These are phyloP conservation scores for Lochmaea capreae DNA, from an alignment of 2,888 invertebrate species.

Conservation along the genomic window DNA sequence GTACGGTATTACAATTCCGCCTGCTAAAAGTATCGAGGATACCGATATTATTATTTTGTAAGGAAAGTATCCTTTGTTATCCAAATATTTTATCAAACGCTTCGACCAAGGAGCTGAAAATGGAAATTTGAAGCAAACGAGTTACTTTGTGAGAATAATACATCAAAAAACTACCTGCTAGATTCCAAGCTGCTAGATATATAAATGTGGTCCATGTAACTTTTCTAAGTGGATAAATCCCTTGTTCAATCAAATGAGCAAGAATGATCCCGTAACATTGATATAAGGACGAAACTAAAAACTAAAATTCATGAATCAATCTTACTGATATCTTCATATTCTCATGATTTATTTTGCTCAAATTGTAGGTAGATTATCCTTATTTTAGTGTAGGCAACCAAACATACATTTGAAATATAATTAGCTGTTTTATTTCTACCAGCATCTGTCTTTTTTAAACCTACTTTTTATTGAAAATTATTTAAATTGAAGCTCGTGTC, in stretches of 20 bases:
- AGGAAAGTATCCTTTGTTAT: slow-evolving; percentile 41
- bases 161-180: slow-evolving; percentile 45
- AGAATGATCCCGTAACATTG: slow-evolving; percentile 52
- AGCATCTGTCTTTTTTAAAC: too few species aligned
- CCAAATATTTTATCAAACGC: slow-evolving; percentile 48
- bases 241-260: slow-evolving; percentile 42
- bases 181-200: slow-evolving; percentile 46
- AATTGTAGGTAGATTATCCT: neutral
- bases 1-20: slow-evolving; percentile 44
- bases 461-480: too few species aligned
- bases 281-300: slow-evolving; percentile 46
- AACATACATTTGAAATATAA: too few species aligned
- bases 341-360: neutral
- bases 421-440: too few species aligned
- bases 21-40: slow-evolving; percentile 42
- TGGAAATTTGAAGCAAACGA: neutral
- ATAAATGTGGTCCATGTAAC: slow-evolving; percentile 51
- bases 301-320: slow-evolving; percentile 42
- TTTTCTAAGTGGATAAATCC: slow-evolving; percentile 39
- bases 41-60: slow-evolving; percentile 45
- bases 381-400: too few species aligned
- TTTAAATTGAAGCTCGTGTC: too few species aligned
- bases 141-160: too few species aligned
- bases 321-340: neutral
- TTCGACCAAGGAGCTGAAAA: slow-evolving; percentile 51